Evolutionary conservation across 2,797 vertebrate species (phyloP), one percentile per base, ranked within the genome.

Genomic region (Rhynchonycteris naso): DNA sequence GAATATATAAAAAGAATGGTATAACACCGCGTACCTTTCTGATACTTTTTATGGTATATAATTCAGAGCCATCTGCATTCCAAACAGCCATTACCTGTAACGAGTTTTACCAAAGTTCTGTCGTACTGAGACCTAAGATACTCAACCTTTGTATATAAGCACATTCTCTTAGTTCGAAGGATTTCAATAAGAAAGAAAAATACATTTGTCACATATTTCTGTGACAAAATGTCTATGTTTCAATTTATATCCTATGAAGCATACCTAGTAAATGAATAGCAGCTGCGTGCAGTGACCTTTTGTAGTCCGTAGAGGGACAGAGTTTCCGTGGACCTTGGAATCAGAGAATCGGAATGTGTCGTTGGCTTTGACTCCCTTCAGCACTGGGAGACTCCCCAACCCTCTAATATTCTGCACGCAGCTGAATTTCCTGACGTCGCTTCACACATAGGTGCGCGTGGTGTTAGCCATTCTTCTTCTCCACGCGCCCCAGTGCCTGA

Each of bases 181-280:
- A 80, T 85, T 69, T 93, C 22, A 69, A 6, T 87, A 50, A n/a
- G 35, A 68, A 92, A 54, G 26, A 71, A 94, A 91, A 95, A 82
- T 30, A 80, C 24, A 90, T 80, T 90, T 94, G 63, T 82, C n/a
- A 91, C 66, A 15, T 56, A 47, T 93, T 94, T 96, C 66, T 82
- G 21, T 94, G 47, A 87, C 15, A 63, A 80, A 91, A 91, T 93
- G 78, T n/a, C 33, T 65, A 63, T 35, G 52, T 10, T 93, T 88
- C 33, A 5, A 83, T 90, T 87, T 80, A 84, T 68, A 90, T 50
- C 84, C 61, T 91, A 50, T 84, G 75, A 93, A 93, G 63, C 43
- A 68, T 10, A 68, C 43, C 63, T 10, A 59, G 47, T 52, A 80
- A 91, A 94, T 80, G 66, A 82, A 78, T 47, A 83, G 14, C 88